phyloP scores from a whole-genome alignment of 2,797 vertebrate genomes.

The Tragelaphus eurycerus region DNA sequence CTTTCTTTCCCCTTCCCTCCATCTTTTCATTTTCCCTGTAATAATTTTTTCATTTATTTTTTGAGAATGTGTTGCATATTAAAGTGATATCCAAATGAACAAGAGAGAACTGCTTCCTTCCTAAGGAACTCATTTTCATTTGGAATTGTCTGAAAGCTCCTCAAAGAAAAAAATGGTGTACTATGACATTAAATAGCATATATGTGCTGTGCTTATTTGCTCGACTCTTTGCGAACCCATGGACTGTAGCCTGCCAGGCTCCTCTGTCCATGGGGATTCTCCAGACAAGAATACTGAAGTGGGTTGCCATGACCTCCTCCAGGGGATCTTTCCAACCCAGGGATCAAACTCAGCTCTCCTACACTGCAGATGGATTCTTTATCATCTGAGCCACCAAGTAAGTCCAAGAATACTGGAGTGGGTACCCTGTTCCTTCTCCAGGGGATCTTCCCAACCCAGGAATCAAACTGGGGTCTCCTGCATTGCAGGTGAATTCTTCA shows the following conservation, averaged over 20 bases:
- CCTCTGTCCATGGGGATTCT: not conserved
- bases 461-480: not conserved
- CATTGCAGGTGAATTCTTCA: not conserved
- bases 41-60: not conserved
- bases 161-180: not conserved
- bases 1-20: not conserved
- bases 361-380: not conserved
- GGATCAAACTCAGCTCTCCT: not conserved
- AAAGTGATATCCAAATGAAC: not conserved
- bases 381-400: not conserved
- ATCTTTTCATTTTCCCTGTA: not conserved
- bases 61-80: not conserved
- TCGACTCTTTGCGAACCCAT: fast-evolving
- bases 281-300: not conserved
- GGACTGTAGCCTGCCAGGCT: not conserved
- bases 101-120: not conserved
- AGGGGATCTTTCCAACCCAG: not conserved
- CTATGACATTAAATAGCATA: not conserved
- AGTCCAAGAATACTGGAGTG: not conserved
- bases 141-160: not conserved
- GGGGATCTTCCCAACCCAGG: not conserved
- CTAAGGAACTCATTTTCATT: not conserved
- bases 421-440: not conserved
- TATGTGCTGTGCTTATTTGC: not conserved
- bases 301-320: not conserved